These are phyloP conservation scores for Sphaeramia orbicularis DNA, from an alignment of 2,797 vertebrate species.

Conservation along the genomic window DNA sequence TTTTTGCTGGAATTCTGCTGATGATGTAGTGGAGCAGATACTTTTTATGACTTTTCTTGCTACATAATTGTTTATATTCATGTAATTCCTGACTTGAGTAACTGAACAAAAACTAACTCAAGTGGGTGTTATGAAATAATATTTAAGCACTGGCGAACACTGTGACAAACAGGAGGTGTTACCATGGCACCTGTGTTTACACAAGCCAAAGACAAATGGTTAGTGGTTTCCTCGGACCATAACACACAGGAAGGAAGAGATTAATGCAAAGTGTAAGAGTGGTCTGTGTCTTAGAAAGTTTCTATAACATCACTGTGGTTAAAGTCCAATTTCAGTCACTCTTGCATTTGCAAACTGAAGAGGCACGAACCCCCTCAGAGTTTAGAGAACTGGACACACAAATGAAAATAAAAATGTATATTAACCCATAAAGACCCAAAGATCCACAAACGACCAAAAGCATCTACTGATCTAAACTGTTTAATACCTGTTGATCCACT, in stretches of 20 bases:
- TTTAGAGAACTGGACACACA: too few relatives aligned
- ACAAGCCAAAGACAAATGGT: slow-evolving; percentile 54
- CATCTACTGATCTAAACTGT: too few relatives aligned
- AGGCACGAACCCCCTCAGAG: too few relatives aligned
- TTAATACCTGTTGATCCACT: too few relatives aligned
- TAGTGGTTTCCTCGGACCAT: slow-evolving; percentile 47
- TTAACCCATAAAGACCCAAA: too few relatives aligned
- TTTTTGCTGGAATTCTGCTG: neutral
- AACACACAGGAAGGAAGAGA: slow-evolving; percentile 66
- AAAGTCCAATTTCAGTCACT: too few relatives aligned
- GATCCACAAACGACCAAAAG: too few relatives aligned
- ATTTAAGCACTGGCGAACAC: slow-evolving; percentile 26
- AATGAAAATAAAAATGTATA: too few relatives aligned
- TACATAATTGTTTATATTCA: slow-evolving; percentile 4
- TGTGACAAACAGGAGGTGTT: slow-evolving; percentile 65
- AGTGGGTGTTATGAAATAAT: slow-evolving; percentile 38
- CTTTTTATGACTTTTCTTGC: neutral
- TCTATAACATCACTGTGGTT: neutral
- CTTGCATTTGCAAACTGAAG: too few relatives aligned
- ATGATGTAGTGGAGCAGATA: slow-evolving; percentile 2
- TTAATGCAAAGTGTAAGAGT: slow-evolving; percentile 42
- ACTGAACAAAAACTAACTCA: slow-evolving; percentile 1
- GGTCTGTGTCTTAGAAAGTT: neutral
- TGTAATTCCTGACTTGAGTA: slow-evolving; percentile 16
- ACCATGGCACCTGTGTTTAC: slow-evolving; percentile 63